Conservation (phyloP, 1,140 invertebrate genomes). For the Babylonia areolata region DNA sequence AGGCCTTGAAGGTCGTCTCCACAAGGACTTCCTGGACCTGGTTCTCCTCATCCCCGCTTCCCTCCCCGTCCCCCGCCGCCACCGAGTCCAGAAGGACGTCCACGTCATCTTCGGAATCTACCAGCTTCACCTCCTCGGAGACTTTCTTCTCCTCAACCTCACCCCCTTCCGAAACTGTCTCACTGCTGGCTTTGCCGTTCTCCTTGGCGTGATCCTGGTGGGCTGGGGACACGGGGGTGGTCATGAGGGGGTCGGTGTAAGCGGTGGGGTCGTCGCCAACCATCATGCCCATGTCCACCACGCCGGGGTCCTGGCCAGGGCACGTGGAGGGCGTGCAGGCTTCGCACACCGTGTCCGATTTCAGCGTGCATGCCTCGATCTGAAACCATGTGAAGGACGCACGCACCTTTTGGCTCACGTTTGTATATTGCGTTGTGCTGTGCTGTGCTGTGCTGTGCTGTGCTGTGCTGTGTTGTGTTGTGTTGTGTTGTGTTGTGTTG, state of each 20-base stretch:
- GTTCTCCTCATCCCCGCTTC: background rate
- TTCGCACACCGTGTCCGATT: constrained; percentile 14
- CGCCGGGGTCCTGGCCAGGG: no score
- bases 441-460: no score
- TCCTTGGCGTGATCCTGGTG: background rate
- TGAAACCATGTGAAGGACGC: no score
- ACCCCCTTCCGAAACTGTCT: background rate
- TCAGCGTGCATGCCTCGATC: constrained; percentile 8
- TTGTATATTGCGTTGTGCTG: no score
- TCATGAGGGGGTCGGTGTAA: background rate
- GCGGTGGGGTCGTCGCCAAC: background rate
- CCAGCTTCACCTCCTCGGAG: background rate
- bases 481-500: no score
- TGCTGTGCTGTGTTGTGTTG: no score
- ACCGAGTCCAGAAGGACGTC: background rate
- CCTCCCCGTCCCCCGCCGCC: background rate
- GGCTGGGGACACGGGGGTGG: background rate
- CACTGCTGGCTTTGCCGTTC: background rate
- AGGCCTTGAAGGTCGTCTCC: background rate
- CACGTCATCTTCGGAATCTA: background rate
- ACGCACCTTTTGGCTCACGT: no score
- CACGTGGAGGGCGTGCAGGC: background rate
- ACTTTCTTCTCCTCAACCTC: background rate
- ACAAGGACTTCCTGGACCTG: background rate
- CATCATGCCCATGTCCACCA: background rate